phyloP scores from a whole-genome alignment of 1,140 invertebrate genomes.

The Bombus polaris region DNA sequence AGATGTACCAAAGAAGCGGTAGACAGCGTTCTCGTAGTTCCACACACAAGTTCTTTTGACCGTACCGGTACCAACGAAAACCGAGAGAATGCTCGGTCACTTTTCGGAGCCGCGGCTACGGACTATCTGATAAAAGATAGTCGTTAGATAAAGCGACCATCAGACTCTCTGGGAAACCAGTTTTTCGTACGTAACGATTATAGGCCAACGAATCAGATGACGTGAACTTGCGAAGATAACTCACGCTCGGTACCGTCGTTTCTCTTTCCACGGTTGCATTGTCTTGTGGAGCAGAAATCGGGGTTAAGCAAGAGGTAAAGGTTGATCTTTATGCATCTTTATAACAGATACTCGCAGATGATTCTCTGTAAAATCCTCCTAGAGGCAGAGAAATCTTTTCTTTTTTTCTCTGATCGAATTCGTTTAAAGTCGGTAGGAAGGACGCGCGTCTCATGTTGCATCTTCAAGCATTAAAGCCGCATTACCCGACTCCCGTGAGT shows the following conservation, averaged over 20 bases:
- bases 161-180: conserved; percentile 55
- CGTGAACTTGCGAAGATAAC: conserved; percentile 54
- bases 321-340: not conserved
- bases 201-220: conserved; percentile 55
- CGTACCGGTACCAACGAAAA: conserved; percentile 18
- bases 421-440: conserved; percentile 28
- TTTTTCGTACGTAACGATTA: conserved; percentile 65
- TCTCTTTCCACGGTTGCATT: not conserved
- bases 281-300: not conserved
- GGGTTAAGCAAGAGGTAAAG: not conserved
- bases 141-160: conserved; percentile 61
- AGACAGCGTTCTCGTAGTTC: not conserved
- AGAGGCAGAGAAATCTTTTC: not conserved
- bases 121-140: conserved; percentile 69
- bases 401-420: conserved; percentile 27
- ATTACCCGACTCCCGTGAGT: conserved; percentile 56
- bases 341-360: not conserved
- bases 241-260: conserved; percentile 16
- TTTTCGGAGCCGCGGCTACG: conserved; percentile 45
- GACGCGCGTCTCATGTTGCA: conserved; percentile 51
- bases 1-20: conserved; percentile 2
- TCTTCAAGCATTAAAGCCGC: conserved; percentile 47
- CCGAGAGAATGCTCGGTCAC: conserved; percentile 9
- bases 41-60: not conserved
- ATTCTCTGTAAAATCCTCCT: not conserved